Base-by-base conservation (phyloP, 2,797 vertebrate species). In the Nothura maculosa region DNA sequence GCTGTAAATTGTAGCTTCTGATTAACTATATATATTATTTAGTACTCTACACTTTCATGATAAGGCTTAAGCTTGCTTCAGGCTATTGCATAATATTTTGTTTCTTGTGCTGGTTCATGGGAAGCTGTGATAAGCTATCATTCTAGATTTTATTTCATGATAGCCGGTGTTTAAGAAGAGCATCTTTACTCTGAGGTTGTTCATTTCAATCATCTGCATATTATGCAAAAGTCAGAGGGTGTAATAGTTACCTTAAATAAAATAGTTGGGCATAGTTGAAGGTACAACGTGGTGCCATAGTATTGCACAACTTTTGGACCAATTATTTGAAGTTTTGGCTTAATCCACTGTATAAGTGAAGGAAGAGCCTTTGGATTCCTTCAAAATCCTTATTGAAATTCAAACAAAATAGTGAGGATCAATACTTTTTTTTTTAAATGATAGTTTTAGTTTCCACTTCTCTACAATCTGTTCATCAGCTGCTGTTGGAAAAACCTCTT, bases 11-110 rank as follows among this genome's bases (percentile, higher is more conserved):
- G 64, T 38, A 54, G 22, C 40, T 70, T 80, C 57, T 74, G 86
- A 58, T 69, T 85, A 85, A 21, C 78, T 75, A 12, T 55, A 20
- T 55, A 85, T 94, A 10, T 81, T 90, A 87, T 92, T 82, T 92
- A 94, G 90, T 95, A 91, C 43, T 48, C 84, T 77, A 24, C 77
- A 42, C 78, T 92, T 92, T 32, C 2, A 48, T 87, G 91, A 60
- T 60, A 64, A 83, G 72, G 45, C 72, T 28, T 10, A 28, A 52
- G 66, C 90, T 92, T 93, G 86, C 96, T 77, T 61, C 57, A 22
- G 92, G 61, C 81, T 61, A 58, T 36, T 90, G 54, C 70, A 76
- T 82, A 92, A 77, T 70, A 36, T 72, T 89, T 48, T 1, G 3
- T 40, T n/a, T 45, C 30, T 90, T 70, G 9, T 2, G 36, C 38